These are phyloP conservation scores for Bombyx huttoni DNA, from an alignment of 2,888 invertebrate genomes.

Conservation along the genomic window DNA sequence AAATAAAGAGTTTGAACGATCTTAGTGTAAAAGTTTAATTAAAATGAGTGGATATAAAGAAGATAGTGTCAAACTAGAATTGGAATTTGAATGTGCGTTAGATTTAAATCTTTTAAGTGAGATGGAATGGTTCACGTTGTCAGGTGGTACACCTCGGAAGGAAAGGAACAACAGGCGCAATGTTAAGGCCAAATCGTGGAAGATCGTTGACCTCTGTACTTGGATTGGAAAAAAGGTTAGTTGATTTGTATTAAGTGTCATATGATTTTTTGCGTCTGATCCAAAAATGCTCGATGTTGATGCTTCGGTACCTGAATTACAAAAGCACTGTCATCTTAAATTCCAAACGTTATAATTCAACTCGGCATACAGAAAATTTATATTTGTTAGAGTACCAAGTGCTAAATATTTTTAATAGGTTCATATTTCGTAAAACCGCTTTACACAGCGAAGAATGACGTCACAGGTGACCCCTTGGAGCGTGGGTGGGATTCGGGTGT, in stretches of 20 bases:
- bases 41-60: constrained; percentile 20
- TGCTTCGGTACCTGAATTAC: no score
- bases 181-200: constrained; percentile 40
- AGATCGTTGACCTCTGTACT: constrained; percentile 46
- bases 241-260: constrained; percentile 1
- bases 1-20: neutral
- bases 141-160: constrained; percentile 49
- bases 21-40: neutral
- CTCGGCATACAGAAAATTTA: no score
- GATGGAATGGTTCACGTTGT: constrained; percentile 51
- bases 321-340: no score
- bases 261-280: no score
- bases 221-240: constrained; percentile 62
- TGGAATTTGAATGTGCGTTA: constrained; percentile 45
- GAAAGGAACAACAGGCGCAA: constrained; percentile 36
- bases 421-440: no score
- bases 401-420: no score
- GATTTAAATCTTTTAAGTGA: constrained; percentile 37
- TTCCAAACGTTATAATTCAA: no score
- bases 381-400: no score
- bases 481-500: no score
- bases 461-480: no score
- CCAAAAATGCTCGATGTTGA: no score
- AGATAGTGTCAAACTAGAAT: constrained; percentile 34
- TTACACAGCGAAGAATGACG: no score